Base-by-base conservation (phyloP, 2,797 vertebrate genomes). In the Acanthurus lineatus region DNA sequence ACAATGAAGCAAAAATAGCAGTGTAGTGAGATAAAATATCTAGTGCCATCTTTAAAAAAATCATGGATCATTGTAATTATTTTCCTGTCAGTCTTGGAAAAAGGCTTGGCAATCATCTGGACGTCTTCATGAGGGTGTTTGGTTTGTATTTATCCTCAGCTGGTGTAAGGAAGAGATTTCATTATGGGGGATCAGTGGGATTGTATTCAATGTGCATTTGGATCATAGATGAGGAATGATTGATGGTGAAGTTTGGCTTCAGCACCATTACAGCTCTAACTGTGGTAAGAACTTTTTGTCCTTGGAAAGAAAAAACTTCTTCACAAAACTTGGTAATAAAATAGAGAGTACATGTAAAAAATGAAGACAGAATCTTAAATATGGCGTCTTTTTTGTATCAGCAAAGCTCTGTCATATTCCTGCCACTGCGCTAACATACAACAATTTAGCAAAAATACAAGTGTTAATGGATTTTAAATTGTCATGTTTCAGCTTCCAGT, bases 181-280 rank as follows among this genome's bases (percentile, higher is more conserved):
- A 88, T 92, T 83, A 82, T 20, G 52, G 58, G 58, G 85, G 88
- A 90, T 93, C 87, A 90, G 76, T 69, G 73, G 80, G 84, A 87
- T 89, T 86, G 81, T 82, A 58, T 82, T 54, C 74, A 73, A 88
- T 86, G 69, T 88, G 78, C 69, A 0, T 85, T 88, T 87, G 89
- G 90, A 88, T 90, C 68, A 81, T 49, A 72, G 74, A 73, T 71
- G 77, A 54, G 44, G 75, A 64, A 58, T 66, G 54, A 63, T 54
- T 63, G 63, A 81, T 82, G 60, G 74, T 25, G 38, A 82, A 76
- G 73, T 83, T 79, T 80, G 82, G 68, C 77, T 76, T 25, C 12
- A 77, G 61, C 61, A 17, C 15, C 7, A 38, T 20, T 44, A 81
- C 69, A 72, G 44, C 63, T 75, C 40, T 4, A 73, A 79, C 25